These are phyloP conservation scores for Petroica traversi DNA, from an alignment of 2,113 vertebrate species.

Conservation along the genomic window DNA sequence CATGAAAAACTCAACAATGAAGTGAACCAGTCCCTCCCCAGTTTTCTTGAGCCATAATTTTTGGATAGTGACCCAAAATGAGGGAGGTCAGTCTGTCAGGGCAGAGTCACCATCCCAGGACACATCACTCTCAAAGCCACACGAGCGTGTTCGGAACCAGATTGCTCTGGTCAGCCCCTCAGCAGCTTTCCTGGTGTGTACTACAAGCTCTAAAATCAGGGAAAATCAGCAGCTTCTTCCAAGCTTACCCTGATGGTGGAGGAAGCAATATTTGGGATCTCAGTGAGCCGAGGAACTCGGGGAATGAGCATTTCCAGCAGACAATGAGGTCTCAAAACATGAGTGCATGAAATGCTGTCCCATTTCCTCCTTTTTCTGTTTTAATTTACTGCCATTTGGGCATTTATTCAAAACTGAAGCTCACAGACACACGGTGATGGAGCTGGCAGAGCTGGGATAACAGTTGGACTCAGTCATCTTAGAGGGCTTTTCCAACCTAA, in stretches of 20 bases:
- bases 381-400: not conserved
- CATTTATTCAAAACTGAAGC: not conserved
- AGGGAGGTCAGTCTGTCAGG: not conserved
- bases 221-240: not conserved
- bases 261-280: rapidly evolving
- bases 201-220: not conserved
- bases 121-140: not conserved
- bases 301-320: not conserved
- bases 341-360: not conserved
- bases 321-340: not conserved
- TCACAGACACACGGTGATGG: not conserved
- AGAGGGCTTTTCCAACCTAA: not conserved
- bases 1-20: not conserved
- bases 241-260: not conserved
- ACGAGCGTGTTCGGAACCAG: rapidly evolving
- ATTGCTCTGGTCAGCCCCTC: not conserved
- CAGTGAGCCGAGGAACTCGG: not conserved
- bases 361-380: rapidly evolving
- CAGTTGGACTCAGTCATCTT: not conserved
- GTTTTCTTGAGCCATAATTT: not conserved
- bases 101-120: not conserved
- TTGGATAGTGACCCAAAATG: not conserved
- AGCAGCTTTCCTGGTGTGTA: not conserved
- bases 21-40: not conserved
- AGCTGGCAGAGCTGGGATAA: not conserved